Base-by-base conservation (phyloP, 2,888 invertebrate species). In the Philhelius pedissequus region DNA sequence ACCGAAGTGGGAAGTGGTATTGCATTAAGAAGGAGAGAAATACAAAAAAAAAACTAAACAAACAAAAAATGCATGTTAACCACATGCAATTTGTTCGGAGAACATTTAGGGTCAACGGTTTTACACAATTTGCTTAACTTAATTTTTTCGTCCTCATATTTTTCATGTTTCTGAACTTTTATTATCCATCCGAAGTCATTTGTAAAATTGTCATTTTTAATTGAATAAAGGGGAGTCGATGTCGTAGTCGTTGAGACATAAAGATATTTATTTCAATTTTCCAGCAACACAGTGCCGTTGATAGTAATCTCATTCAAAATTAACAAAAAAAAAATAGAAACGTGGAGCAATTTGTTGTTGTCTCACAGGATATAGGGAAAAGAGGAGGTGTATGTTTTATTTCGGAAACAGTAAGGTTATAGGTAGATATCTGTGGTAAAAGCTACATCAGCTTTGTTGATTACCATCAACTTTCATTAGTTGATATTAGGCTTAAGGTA, bases 31-130 rank as follows among this genome's bases (percentile, higher is more conserved):
- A 56, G 40, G 35, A 50, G n/a, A n/a, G n/a, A 58, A 52, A 56
- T n/a, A n/a, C n/a, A n/a, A 52, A 58, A 32, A 32, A 20, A 8
- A 22, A n/a, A 4, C 13, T 8, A 35, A 35, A 38, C 20, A 15
- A 25, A 25, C n/a, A 25, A 32, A 27, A 40, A 4, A 15, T 3
- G 8, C 52, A 71, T 82, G 78, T 79, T 66, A 74, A 78, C 69
- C 69, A 79, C 83, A 83, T 79, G 79, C 83, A 83, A 83, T 83
- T 83, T 83, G 74, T 74, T 68, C 69, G 56, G 74, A 78, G 78
- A 68, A 83, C 68, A 74, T 69, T 64, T 64, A 54, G 50, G 83
- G 78, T 83, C 83, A 83, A 83, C 52, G 74, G 74, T 69, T 79
- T 70, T 62, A 69, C 77, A 77, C 66, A 71, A 73, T 73, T 32